Conservation (phyloP, 1,140 invertebrate species). For the Aleiodes sp. region DNA sequence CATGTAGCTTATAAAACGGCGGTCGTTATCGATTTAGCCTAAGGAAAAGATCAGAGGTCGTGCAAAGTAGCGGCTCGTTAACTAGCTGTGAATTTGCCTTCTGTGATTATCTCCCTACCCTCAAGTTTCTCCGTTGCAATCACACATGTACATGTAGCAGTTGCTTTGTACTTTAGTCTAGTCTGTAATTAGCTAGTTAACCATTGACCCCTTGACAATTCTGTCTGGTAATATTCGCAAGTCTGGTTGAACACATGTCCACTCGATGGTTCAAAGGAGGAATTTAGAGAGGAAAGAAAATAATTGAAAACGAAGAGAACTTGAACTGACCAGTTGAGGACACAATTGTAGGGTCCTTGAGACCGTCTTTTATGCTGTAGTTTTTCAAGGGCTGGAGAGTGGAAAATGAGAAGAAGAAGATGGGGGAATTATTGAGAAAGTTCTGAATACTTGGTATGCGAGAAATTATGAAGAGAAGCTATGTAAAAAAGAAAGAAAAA, state of each 20-base stretch:
- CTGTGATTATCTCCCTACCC: background rate
- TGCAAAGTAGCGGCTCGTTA: constrained; percentile 33
- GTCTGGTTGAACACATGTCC: background rate
- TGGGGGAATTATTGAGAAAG: background rate
- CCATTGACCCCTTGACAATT: constrained; percentile 6
- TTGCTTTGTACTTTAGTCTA: background rate
- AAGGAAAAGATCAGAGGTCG: constrained; percentile 25
- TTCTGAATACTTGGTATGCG: background rate
- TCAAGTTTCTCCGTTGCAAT: background rate
- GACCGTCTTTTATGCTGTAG: background rate
- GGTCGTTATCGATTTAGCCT: constrained; percentile 3
- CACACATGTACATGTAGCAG: background rate
- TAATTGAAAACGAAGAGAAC: background rate
- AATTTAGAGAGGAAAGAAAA: background rate
- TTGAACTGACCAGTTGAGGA: constrained; percentile 9
- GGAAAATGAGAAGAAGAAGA: background rate
- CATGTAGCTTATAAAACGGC: constrained; percentile 1
- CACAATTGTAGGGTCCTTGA: constrained; percentile 5
- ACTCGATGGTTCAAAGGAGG: background rate
- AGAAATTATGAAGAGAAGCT: too few species aligned
- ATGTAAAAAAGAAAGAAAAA: constrained; percentile 6
- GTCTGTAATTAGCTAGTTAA: constrained; percentile 31
- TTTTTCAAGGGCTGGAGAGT: background rate
- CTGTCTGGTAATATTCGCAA: background rate
- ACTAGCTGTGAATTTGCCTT: constrained; percentile 16